Evolutionary conservation across 2,888 invertebrate species (phyloP).

Genomic region (Selenia dentaria): DNA sequence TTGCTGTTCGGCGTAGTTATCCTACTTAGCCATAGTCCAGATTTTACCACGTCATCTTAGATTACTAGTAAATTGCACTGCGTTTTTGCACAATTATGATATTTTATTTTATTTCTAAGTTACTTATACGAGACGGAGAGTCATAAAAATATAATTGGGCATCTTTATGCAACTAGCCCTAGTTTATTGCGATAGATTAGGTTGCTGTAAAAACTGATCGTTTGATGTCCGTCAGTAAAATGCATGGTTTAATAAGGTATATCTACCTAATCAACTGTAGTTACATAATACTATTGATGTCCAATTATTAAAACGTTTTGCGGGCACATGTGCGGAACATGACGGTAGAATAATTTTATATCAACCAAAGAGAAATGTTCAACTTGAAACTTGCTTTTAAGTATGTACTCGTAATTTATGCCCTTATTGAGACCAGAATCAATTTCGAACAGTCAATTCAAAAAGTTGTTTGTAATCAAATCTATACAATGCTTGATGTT

Average conservation of each 20-base stretch:
- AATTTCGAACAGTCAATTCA: not conserved
- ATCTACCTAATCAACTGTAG: not conserved
- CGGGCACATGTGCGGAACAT: too few species aligned
- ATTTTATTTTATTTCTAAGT: constrained; percentile 19
- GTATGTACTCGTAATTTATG: too few species aligned
- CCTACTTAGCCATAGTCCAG: not conserved
- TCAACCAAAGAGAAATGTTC: too few species aligned
- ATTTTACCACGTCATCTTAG: constrained; percentile 7
- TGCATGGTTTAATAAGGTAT: not conserved
- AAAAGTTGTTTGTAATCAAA: constrained; percentile 6
- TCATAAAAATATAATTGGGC: constrained; percentile 30
- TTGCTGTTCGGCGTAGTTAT: constrained; percentile 1
- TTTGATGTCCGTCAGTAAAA: constrained; percentile 10
- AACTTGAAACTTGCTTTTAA: too few species aligned
- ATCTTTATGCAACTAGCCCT: constrained; percentile 19
- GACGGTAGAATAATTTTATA: too few species aligned
- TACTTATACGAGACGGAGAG: constrained; percentile 14
- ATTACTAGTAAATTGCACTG: constrained; percentile 23
- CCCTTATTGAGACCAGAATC: not conserved
- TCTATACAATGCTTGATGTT: not conserved
- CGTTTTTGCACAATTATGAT: constrained; percentile 21
- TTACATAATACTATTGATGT: too few species aligned
- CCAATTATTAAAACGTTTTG: too few species aligned
- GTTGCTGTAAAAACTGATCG: constrained; percentile 21
- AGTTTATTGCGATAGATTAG: constrained; percentile 23